Base-by-base conservation (phyloP, 2,888 invertebrate genomes). In the Bembecia ichneumoniformis region DNA sequence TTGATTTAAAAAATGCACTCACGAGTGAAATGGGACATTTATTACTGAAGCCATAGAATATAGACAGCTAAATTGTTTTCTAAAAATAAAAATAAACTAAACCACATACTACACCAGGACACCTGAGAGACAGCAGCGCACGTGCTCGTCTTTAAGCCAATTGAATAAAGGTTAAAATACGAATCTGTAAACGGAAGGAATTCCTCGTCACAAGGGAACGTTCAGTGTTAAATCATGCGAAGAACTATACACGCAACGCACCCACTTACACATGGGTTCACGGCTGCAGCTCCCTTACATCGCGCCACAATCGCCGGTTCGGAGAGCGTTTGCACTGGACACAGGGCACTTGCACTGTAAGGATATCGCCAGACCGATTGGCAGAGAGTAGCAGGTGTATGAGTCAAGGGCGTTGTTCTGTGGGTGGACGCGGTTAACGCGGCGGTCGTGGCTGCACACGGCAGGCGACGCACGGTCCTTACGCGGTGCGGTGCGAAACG, bases 301-400 rank as follows among this genome's bases (percentile, higher is more conserved):
- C 75, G 82, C 86, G 83, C 86, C 84, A 82, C 77, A 92, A 93
- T 64, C 89, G 94, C 69, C 92, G 94, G 66, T 90, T 92, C 92
- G 91, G 82, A 90, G 88, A 74, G 73, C 70, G 86, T 86, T 63
- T 89, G 89, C 61, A 89, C 67, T 88, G 88, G 72, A 73, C 81
- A 79, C 56, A 82, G 28, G 82, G 69, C 87, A 89, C 77, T 86
- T 80, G 76, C 90, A 90, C 83, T 91, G 90, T 75, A 82, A 83
- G 72, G 60, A 57, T 67, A 59, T 53, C 51, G 49, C 56, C 53
- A 52, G 52, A 51, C 54, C 51, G 52, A 43, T 45, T 46, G 28
- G 35, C 47, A 35, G 45, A 44, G 11, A 58, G 48, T 17, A 10
- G 17, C 53, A 54, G 59, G 62, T 55, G 28, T 28, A 28, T 28